Evolutionary conservation across 2,888 invertebrate genomes (phyloP).

Genomic region (Notodonta ziczac): DNA sequence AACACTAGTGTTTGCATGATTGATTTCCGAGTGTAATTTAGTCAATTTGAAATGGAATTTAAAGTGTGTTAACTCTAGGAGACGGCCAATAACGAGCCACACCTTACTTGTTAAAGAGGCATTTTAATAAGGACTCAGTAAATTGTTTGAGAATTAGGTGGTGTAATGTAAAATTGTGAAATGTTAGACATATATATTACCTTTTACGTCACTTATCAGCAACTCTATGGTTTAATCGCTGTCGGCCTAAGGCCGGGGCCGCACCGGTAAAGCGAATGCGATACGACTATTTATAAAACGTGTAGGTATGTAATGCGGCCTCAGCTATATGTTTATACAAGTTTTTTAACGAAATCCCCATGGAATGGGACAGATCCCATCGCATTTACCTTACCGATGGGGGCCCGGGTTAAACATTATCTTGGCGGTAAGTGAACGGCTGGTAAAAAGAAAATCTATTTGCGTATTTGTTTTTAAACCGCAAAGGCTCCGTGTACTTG

Average conservation of each 20-base stretch:
- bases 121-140: constrained; percentile 7
- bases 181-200: background rate
- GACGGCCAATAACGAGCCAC: background rate
- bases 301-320: no score
- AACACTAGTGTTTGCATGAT: background rate
- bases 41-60: background rate
- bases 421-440: background rate
- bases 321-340: no score
- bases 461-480: background rate
- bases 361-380: no score
- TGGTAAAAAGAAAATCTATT: background rate
- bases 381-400: no score
- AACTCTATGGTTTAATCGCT: background rate
- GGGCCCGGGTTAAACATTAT: background rate
- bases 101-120: constrained; percentile 7
- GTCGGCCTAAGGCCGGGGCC: no score
- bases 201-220: background rate
- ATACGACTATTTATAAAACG: no score
- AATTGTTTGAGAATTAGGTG: background rate
- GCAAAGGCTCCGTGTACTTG: background rate
- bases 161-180: background rate
- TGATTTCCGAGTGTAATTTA: background rate
- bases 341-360: no score
- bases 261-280: no score
- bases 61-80: background rate